A percentile compares a stretch with the other conserved stretches of the same genome.
Evolutionary conservation across 2,888 invertebrate genomes (phyloP).

Genomic region (Caenorhabditis afra): DNA sequence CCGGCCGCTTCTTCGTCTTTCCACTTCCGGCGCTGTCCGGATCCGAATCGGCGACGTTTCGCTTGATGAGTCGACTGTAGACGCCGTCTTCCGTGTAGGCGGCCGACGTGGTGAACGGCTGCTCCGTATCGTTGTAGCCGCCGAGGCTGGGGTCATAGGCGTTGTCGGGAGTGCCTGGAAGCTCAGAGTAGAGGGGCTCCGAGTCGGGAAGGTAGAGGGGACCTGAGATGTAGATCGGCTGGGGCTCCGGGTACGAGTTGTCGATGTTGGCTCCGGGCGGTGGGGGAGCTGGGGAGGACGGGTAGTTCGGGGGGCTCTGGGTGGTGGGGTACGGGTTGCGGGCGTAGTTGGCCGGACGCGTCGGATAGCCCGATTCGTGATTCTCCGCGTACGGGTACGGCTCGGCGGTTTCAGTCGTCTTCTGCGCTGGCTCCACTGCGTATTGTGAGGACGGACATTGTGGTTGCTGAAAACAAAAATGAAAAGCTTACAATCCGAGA

Average conservation of each 20-base stretch:
- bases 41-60: constrained; percentile 52
- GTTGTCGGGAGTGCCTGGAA: constrained; percentile 37
- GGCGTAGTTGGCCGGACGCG: constrained; percentile 57
- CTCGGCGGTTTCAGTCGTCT: constrained; percentile 59
- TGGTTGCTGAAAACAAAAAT: constrained; percentile 59
- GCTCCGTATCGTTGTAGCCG: constrained; percentile 57
- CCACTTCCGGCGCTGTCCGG: neutral
- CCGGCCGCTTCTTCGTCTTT: constrained; percentile 51
- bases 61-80: constrained; percentile 52
- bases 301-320: constrained; percentile 40
- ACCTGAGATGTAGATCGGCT: constrained; percentile 42
- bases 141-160: constrained; percentile 27
- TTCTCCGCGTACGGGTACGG: constrained; percentile 51
- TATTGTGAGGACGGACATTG: constrained; percentile 60
- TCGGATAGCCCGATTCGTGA: constrained; percentile 67
- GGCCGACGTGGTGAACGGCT: constrained; percentile 60
- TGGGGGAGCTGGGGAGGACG: constrained; percentile 58
- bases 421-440: constrained; percentile 63
- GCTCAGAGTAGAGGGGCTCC: too few species aligned
- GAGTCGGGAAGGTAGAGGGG: too few species aligned
- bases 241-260: constrained; percentile 49
- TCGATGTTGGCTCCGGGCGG: constrained; percentile 41
- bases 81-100: constrained; percentile 59
- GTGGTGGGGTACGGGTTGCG: constrained; percentile 28
- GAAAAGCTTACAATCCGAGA: neutral